phyloP scores from a whole-genome alignment of 2,113 vertebrate genomes.

The Cryptoleucopteryx plumbea region DNA sequence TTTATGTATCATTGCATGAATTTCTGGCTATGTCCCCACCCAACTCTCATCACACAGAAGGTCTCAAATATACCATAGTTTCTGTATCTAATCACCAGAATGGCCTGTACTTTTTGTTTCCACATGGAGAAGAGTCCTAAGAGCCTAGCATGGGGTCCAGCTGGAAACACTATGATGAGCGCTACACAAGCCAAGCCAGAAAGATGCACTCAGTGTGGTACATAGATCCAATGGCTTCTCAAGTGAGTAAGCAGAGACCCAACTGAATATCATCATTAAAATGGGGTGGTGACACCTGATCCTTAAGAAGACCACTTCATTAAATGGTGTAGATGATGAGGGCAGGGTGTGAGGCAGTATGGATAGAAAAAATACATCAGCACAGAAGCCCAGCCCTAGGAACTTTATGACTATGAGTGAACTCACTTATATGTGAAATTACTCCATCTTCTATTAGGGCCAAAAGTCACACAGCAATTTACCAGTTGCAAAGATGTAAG shows the following conservation, averaged over 20 bases:
- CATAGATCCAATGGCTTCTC: neutral
- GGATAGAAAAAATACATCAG: neutral
- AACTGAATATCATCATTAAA: neutral
- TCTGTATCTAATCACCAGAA: neutral
- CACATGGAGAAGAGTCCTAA: neutral
- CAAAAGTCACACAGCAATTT: neutral
- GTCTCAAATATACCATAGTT: rapidly evolving
- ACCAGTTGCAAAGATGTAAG: neutral
- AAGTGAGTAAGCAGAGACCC: neutral
- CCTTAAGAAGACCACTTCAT: neutral
- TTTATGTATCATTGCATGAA: neutral
- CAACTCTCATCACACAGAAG: neutral
- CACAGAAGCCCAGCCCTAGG: neutral
- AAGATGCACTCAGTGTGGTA: neutral
- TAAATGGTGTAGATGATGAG: neutral
- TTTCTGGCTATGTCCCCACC: neutral
- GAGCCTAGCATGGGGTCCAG: neutral
- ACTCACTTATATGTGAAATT: neutral
- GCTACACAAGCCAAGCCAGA: neutral
- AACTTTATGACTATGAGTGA: neutral
- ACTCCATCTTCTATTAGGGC: neutral
- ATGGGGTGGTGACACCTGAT: neutral
- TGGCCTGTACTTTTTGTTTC: neutral
- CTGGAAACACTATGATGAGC: neutral
- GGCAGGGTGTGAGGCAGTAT: neutral